Evolutionary conservation across 1,140 invertebrate species (phyloP).

Genomic region (Conopomorpha cramerella): DNA sequence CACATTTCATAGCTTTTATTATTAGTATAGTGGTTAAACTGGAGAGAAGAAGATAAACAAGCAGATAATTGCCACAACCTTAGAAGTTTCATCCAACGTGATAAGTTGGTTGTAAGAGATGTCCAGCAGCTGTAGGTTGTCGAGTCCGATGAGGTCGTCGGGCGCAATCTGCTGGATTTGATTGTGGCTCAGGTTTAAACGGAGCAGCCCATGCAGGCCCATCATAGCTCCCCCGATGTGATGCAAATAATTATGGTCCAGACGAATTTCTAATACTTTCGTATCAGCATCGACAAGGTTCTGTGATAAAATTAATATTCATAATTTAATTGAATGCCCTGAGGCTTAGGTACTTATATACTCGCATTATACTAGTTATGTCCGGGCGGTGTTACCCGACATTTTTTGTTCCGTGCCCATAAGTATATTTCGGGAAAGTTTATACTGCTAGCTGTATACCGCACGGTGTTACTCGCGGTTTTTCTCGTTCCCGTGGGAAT

Average conservation of each 20-base stretch:
- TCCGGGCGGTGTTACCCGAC: too few species aligned
- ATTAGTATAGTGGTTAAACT: too few species aligned
- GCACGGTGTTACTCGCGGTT: too few species aligned
- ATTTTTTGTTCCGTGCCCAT: too few species aligned
- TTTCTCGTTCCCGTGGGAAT: too few species aligned
- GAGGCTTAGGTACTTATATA: too few species aligned
- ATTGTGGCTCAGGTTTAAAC: slow-evolving; percentile 76
- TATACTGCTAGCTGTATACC: too few species aligned
- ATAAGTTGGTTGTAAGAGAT: slow-evolving; percentile 76
- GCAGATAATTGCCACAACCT: too few species aligned
- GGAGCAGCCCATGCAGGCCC: slow-evolving; percentile 71
- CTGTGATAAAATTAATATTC: slow-evolving; percentile 34
- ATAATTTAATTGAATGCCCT: slow-evolving; percentile 1
- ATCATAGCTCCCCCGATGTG: slow-evolving; percentile 73
- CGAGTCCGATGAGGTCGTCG: slow-evolving; percentile 75
- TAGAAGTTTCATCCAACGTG: slow-evolving; percentile 77
- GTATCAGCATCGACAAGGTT: slow-evolving; percentile 75
- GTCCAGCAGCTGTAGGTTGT: slow-evolving; percentile 71
- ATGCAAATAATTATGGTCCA: slow-evolving; percentile 74
- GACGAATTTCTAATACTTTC: slow-evolving; percentile 68
- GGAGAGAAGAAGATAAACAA: too few species aligned
- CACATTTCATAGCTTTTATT: too few species aligned
- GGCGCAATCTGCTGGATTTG: slow-evolving; percentile 70
- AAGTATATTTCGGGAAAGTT: too few species aligned
- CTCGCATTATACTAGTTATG: too few species aligned